phyloP scores from a whole-genome alignment of 2,888 invertebrate genomes.

The Tachina fera region DNA sequence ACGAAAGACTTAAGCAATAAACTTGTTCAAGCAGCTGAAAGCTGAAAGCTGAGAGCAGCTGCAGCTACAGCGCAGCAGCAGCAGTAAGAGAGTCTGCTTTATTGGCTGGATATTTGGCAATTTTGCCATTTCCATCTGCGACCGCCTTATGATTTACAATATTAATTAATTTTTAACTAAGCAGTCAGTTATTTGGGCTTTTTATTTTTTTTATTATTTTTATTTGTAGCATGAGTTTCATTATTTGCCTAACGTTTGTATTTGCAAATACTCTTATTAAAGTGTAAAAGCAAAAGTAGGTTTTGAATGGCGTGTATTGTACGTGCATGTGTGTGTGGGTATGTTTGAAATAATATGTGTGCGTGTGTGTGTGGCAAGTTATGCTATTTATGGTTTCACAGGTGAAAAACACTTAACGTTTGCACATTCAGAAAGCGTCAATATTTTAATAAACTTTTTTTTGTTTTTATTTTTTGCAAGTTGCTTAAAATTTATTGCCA shows the following conservation, averaged over 20 bases:
- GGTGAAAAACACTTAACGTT: conserved; percentile 12
- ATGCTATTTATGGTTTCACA: not conserved
- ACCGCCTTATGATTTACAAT: not conserved
- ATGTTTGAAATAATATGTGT: too few species aligned
- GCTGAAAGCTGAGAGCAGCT: too few species aligned
- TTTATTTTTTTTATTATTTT: not conserved
- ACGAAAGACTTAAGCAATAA: not conserved
- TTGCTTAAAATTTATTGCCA: conserved; percentile 21
- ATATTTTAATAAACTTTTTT: conserved; percentile 24
- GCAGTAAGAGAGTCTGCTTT: conserved; percentile 7
- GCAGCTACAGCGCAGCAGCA: not conserved
- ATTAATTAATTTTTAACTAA: conserved; percentile 25
- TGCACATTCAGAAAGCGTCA: conserved; percentile 39
- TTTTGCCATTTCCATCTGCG: not conserved
- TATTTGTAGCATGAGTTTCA: not conserved
- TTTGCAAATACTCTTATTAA: conserved; percentile 8
- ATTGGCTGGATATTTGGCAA: not conserved
- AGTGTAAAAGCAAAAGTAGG: not conserved
- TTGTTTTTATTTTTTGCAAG: conserved; percentile 20
- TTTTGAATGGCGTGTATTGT: not conserved
- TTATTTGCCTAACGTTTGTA: not conserved
- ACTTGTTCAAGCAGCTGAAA: too few species aligned
- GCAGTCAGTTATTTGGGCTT: not conserved
- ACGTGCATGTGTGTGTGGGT: too few species aligned
- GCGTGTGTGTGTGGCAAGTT: conserved; percentile 7